phyloP scores from a whole-genome alignment of 2,797 vertebrate genomes.

The Coregonus ussuriensis region DNA sequence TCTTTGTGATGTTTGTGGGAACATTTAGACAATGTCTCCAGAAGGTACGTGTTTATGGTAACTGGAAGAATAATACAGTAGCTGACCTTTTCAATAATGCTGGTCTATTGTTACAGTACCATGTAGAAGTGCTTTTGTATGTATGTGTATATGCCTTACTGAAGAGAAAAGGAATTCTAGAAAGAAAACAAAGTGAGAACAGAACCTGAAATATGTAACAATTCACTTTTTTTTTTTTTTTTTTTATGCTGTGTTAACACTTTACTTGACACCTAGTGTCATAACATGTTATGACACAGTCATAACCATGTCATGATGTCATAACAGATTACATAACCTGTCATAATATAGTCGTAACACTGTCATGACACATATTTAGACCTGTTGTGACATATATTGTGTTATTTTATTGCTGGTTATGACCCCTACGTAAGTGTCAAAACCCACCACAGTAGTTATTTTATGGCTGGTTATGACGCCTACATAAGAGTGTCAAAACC shows the following conservation, averaged over 20 bases:
- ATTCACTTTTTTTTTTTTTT: neutral
- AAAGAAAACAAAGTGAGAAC: neutral
- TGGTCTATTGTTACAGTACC: conserved; percentile 60
- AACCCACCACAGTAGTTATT: no score
- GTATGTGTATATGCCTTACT: conserved; percentile 54
- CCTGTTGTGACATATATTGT: neutral
- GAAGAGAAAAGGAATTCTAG: conserved; percentile 25
- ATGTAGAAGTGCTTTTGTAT: conserved; percentile 30
- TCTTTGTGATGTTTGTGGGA: neutral
- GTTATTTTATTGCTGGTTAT: no score
- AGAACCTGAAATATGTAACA: conserved; percentile 57
- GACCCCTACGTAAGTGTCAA: no score
- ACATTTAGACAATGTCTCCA: neutral
- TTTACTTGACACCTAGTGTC: no score
- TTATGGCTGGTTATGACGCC: no score
- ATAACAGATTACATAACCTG: no score
- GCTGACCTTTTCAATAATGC: neutral
- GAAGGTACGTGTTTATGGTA: neutral
- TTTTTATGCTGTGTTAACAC: neutral
- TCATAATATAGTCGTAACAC: no score
- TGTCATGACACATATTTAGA: neutral
- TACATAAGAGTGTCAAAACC: no score
- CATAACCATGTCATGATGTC: no score
- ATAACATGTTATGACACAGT: no score
- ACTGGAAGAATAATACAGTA: neutral